These are phyloP conservation scores for Drymonia ruficornis DNA, from an alignment of 2,888 invertebrate species.

Conservation along the genomic window DNA sequence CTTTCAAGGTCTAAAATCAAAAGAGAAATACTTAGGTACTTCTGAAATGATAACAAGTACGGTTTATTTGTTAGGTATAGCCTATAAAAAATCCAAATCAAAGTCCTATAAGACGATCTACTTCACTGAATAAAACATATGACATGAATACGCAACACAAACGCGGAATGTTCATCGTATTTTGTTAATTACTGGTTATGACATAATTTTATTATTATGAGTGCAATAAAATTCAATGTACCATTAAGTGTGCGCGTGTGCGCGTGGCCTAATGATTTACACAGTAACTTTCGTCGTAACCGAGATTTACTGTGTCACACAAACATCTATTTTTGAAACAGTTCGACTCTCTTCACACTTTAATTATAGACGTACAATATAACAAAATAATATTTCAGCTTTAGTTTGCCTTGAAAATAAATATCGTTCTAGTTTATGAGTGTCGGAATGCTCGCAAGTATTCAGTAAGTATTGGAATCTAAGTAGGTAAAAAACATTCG, in stretches of 20 bases:
- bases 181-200: conserved; percentile 60
- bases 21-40: background rate
- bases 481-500: conserved; percentile 15
- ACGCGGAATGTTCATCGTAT: background rate
- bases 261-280: conserved; percentile 70
- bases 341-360: conserved; percentile 76
- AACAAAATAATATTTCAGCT: conserved; percentile 70
- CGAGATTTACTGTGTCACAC: conserved; percentile 78
- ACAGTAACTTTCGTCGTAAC: conserved; percentile 70
- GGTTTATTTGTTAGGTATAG: background rate
- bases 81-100: background rate
- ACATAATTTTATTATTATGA: conserved; percentile 68
- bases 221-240: conserved; percentile 74
- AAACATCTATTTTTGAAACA: conserved; percentile 73
- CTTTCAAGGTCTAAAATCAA: no score
- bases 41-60: no score
- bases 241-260: conserved; percentile 69
- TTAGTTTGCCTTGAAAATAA: conserved; percentile 61
- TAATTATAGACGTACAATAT: conserved; percentile 77
- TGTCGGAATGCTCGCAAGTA: conserved; percentile 32
- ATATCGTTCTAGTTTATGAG: conserved; percentile 57
- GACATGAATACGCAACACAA: background rate
- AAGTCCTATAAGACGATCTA: background rate
- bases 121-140: background rate
- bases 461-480: conserved; percentile 25